Evolutionary conservation across 2,797 vertebrate genomes (phyloP).

Genomic region (Mus spretus): DNA sequence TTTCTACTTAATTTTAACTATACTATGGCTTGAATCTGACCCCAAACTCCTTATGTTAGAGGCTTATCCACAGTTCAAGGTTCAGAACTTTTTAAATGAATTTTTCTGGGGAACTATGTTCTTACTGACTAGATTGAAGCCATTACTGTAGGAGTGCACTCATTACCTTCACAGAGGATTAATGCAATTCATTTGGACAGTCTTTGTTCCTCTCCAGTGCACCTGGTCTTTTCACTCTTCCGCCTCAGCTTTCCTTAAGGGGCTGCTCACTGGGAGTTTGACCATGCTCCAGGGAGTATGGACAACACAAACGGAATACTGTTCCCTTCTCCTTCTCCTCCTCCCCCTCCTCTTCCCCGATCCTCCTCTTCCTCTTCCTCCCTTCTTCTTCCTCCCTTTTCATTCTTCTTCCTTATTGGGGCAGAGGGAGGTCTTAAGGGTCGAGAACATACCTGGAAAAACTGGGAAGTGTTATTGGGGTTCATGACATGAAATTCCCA

Average conservation of each 20-base stretch:
- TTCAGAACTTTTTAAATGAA: neutral
- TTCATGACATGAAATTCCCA: neutral
- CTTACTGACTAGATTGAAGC: neutral
- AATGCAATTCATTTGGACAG: neutral
- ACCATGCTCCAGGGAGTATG: neutral
- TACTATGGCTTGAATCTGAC: neutral
- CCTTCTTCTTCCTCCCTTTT: neutral
- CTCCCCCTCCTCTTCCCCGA: neutral
- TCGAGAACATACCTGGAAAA: neutral
- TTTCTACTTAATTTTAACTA: slow-evolving; percentile 19
- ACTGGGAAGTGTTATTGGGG: neutral
- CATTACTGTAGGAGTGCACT: neutral
- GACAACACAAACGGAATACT: neutral
- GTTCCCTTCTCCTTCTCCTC: rapidly evolving
- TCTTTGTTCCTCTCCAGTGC: neutral
- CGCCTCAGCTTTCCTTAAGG: neutral
- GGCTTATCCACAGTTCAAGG: neutral
- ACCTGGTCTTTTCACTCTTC: neutral
- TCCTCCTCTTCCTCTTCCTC: neutral
- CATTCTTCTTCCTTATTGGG: neutral
- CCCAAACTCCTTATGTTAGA: neutral
- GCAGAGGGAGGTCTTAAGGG: too few relatives aligned
- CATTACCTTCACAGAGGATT: neutral
- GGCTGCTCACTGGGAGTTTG: neutral
- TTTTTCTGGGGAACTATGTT: neutral